Base-by-base conservation (phyloP, 2,797 vertebrate species). In the Anableps anableps region DNA sequence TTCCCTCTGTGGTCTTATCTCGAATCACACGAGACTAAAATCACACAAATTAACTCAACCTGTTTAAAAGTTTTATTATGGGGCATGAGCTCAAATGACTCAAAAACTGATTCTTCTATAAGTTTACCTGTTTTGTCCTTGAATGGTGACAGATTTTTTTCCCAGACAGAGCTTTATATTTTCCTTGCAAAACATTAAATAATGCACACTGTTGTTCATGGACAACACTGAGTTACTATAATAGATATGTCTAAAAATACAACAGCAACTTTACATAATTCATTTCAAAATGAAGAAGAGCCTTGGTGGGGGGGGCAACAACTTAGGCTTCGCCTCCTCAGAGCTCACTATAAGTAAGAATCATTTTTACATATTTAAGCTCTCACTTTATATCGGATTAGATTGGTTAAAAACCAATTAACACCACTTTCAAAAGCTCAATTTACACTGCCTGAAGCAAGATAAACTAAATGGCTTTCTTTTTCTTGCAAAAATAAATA, bases 1-100 rank as follows among this genome's bases (percentile, higher is more conserved):
- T 47, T 79, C 58, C 75, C 80, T 17, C 43, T 73, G 43, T 74
- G 80, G 80, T 78, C 78, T 45, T 76, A 73, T 58, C 83, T 81
- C 74, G 77, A 74, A 81, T 36, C 53, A 51, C 74, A 80, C 64
- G 87, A 86, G 75, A 87, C 47, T 83, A 45, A 73, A 82, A 76
- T 74, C 77, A 82, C 70, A 23, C 29, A 48, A 74, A 85, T 88
- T 81, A 83, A 78, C 41, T 11, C 36, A 85, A 53, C 74, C 72
- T 58, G n/a, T 76, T 53, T 41, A n/a, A 75, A 68, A n/a, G 13
- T 55, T 29, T 76, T 50, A 23, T 72, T 43, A 53, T 43, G 26
- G 73, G 45, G 53, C 14, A 41, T 48, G 5, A 51, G 38, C 36
- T 71, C 0, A 64, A 51, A 75, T 26, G 76, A n/a, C 4, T 76